Evolutionary conservation across 2,797 vertebrate genomes (phyloP), one percentile per base, ranked within the genome.

Genomic region (Crenichthys baileyi): DNA sequence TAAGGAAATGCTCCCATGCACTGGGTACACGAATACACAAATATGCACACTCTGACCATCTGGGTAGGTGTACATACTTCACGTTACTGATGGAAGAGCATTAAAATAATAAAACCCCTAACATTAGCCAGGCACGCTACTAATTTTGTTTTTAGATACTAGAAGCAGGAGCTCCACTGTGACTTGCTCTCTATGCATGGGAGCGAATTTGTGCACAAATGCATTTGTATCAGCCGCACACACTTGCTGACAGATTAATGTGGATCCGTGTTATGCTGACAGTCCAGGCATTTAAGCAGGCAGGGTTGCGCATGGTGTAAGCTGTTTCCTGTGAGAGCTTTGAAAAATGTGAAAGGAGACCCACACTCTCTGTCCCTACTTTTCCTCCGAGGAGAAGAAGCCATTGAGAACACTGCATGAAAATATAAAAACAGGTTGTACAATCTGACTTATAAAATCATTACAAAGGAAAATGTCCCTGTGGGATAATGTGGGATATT

Each of bases 381-480:
- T 77, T 72, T n/a, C 2, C 24, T 76, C 78, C 39, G 44, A 68
- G 65, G 83, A 60, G 44, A 86, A 50, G 72, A 80, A 86, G 76
- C 76, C 80, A 77, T 72, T 68, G 50, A 85, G 79, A 84, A n/a
- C 58, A 4, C 70, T 36, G 73, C 80, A 53, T 85, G 79, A 80
- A 82, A 86, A 90, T 79, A 36, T 76, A 73, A 81, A 81, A 88
- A 90, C 76, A 39, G 79, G 76, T 86, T 89, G 65, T 85, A 88
- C 75, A 71, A 81, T 85, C 44, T 76, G 72, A 74, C 83, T 80
- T 86, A 68, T 68, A 82, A 87, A 91, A 79, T 88, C 82, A 84
- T 81, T 78, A 87, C 84, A 88, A 90, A 90, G 74, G 79, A 89
- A 91, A 87, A 72, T 13, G 79, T 84, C 84, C 89, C 82, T 55